Conservation (phyloP, 2,888 invertebrate genomes). For the Icerya purchasi region DNA sequence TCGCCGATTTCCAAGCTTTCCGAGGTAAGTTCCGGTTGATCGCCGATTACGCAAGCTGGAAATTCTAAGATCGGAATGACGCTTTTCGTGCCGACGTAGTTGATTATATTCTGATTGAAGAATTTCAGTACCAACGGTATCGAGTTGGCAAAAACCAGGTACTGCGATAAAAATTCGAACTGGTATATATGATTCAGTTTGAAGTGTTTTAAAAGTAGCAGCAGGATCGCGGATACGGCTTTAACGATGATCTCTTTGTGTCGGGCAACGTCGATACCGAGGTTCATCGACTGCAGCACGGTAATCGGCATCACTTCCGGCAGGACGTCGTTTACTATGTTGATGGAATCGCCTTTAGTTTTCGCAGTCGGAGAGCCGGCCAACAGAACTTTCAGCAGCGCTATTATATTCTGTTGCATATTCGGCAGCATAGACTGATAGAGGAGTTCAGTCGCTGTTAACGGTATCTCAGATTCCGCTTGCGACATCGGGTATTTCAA, state of each 20-base stretch:
- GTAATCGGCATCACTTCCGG: slow-evolving; percentile 98
- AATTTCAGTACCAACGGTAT: slow-evolving; percentile 95
- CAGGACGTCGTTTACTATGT: slow-evolving; percentile 91
- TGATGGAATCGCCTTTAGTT: slow-evolving; percentile 90
- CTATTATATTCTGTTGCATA: slow-evolving; percentile 94
- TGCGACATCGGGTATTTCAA: slow-evolving; percentile 75
- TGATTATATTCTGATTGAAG: slow-evolving; percentile 92
- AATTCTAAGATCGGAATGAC: slow-evolving; percentile 82
- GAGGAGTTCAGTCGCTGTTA: slow-evolving; percentile 67
- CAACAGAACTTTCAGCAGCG: slow-evolving; percentile 80
- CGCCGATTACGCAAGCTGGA: slow-evolving; percentile 86
- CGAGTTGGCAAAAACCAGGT: slow-evolving; percentile 95
- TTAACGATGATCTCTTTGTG: slow-evolving; percentile 98
- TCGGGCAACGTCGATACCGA: slow-evolving; percentile 90
- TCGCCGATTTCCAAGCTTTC: slow-evolving; percentile 75
- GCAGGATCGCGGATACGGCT: slow-evolving; percentile 70
- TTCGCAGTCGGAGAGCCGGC: slow-evolving; percentile 99
- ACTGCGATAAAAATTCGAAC: slow-evolving; percentile 97
- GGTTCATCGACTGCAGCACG: slow-evolving; percentile 77
- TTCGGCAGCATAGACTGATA: slow-evolving; percentile 90
- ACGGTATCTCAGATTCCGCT: slow-evolving; percentile 51
- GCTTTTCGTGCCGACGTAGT: slow-evolving; percentile 86
- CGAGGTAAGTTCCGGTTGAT: slow-evolving; percentile 77
- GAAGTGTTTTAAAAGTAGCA: slow-evolving; percentile 87
- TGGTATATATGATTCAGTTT: slow-evolving; percentile 95